These are phyloP conservation scores for Ophion costatus DNA, from an alignment of 2,888 invertebrate species.

Conservation along the genomic window DNA sequence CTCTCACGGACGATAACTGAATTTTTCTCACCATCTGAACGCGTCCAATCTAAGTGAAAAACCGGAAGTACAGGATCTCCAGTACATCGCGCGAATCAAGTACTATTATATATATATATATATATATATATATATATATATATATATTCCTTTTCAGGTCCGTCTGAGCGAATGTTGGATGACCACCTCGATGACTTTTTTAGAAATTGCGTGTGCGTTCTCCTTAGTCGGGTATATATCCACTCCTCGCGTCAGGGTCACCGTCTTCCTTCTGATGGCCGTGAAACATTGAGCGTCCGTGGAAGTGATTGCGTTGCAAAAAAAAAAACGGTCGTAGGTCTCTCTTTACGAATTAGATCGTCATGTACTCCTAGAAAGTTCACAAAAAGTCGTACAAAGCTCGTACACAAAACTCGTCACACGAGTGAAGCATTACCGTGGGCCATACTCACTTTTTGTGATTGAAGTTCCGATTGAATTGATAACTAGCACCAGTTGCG, in stretches of 20 bases:
- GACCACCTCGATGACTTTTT: constrained; percentile 18
- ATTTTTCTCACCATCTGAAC: constrained; percentile 36
- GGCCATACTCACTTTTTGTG: too few relatives aligned
- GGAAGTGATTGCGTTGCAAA: not conserved
- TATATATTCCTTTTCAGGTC: constrained; percentile 21
- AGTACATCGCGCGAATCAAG: constrained; percentile 38
- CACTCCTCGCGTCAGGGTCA: constrained; percentile 15
- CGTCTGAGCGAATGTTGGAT: constrained; percentile 18
- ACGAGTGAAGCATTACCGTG: too few relatives aligned
- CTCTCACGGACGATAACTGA: constrained; percentile 14
- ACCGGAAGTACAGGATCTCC: constrained; percentile 67
- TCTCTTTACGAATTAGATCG: not conserved
- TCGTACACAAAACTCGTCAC: too few relatives aligned
- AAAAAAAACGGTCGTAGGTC: not conserved
- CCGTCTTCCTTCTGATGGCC: constrained; percentile 17
- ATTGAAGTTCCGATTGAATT: too few relatives aligned
- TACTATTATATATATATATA: not conserved
- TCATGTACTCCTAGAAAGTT: not conserved
- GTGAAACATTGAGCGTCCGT: constrained; percentile 9
- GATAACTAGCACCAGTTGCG: too few relatives aligned
- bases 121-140: not conserved
- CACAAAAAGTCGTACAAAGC: too few relatives aligned
- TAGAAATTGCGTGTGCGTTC: constrained; percentile 19
- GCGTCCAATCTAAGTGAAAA: constrained; percentile 37
- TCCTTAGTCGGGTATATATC: not conserved